These are phyloP conservation scores for Zelostemma sp. DNA, from an alignment of 1,140 invertebrate genomes.

Conservation along the genomic window DNA sequence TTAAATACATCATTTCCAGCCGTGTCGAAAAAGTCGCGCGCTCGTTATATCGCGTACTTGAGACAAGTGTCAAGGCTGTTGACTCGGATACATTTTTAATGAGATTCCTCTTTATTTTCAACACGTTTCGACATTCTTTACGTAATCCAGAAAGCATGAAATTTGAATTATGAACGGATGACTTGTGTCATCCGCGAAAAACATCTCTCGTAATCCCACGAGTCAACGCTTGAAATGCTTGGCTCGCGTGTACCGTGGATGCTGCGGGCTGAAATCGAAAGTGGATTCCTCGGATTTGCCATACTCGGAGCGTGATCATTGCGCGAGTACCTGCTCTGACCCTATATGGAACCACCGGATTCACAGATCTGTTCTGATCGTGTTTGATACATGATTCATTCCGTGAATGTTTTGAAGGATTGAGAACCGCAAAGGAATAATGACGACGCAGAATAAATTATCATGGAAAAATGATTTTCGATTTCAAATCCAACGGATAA, in stretches of 20 bases:
- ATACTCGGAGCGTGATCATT: conserved; percentile 52
- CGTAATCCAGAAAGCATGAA: no score
- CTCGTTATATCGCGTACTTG: no score
- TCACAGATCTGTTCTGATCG: conserved; percentile 49
- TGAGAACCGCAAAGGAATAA: conserved; percentile 14
- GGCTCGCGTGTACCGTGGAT: conserved; percentile 27
- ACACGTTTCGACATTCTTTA: no score
- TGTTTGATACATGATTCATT: conserved; percentile 51
- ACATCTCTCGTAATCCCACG: conserved; percentile 12
- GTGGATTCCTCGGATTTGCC: conserved; percentile 59
- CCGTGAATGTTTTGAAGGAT: conserved; percentile 27
- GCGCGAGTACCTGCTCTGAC: conserved; percentile 48
- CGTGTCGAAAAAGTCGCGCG: no score
- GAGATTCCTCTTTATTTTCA: no score
- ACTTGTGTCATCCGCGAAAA: no score
- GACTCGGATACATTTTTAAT: no score
- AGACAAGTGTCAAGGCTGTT: no score
- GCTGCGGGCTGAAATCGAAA: conserved; percentile 59
- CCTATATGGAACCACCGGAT: conserved; percentile 57
- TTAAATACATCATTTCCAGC: not conserved
- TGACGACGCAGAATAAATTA: not conserved
- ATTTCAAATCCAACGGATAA: not conserved
- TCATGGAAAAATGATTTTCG: not conserved
- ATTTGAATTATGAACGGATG: no score
- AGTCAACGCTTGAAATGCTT: conserved; percentile 26